Percentiles rank a stretch among this genome's conserved stretches.
phyloP scores from a whole-genome alignment of 2,888 invertebrate genomes.

The Drosophila rellima region DNA sequence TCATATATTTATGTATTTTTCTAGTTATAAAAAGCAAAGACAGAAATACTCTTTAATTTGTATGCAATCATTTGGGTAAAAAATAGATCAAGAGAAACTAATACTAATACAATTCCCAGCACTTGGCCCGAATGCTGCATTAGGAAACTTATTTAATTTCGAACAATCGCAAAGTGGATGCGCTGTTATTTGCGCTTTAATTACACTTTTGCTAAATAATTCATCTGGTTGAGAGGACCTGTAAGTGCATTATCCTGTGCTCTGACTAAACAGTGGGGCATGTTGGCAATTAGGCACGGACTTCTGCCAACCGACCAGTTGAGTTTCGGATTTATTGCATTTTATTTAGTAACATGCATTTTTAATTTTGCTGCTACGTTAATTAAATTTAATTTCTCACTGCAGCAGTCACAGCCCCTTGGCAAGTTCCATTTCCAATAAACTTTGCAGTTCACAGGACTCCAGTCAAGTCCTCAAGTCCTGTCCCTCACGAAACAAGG shows the following conservation, averaged over 20 bases:
- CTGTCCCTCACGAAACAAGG: conserved; percentile 20
- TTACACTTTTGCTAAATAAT: conserved; percentile 56
- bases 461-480: conserved; percentile 1
- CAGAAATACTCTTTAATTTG: background rate
- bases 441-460: conserved; percentile 34
- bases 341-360: conserved; percentile 62
- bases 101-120: conserved; percentile 3
- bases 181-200: conserved; percentile 48
- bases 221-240: conserved; percentile 36
- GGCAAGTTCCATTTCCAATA: conserved; percentile 34
- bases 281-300: conserved; percentile 46
- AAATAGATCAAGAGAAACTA: background rate
- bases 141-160: conserved; percentile 54
- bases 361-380: conserved; percentile 65
- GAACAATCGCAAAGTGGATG: conserved; percentile 22
- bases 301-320: conserved; percentile 22
- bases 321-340: conserved; percentile 62
- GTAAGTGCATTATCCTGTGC: conserved; percentile 48
- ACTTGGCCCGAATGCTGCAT: background rate
- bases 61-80: background rate
- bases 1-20: conserved; percentile 20
- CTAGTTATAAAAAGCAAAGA: conserved; percentile 7
- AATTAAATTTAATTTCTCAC: conserved; percentile 64
- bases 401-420: conserved; percentile 38
- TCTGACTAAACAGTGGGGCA: conserved; percentile 19